Conservation (phyloP, 2,113 vertebrate species). For the Copsychus sechellarum region DNA sequence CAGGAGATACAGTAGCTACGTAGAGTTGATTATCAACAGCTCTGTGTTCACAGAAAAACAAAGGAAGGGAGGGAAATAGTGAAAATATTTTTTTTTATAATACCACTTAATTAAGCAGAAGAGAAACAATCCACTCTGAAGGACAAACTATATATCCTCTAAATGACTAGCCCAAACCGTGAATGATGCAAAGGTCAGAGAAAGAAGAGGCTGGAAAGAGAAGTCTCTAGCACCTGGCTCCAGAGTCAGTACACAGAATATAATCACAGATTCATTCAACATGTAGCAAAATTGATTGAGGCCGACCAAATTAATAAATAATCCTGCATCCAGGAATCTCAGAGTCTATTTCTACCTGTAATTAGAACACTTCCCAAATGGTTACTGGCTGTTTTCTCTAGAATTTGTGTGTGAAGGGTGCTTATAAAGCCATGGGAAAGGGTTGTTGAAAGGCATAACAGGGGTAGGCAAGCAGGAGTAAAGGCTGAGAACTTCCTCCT, state of each 20-base stretch:
- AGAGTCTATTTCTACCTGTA: background rate
- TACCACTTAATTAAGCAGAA: background rate
- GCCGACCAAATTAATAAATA: background rate
- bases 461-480: background rate
- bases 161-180: background rate
- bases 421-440: background rate
- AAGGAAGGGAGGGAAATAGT: background rate
- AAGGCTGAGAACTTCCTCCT: background rate
- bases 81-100: background rate
- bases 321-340: background rate
- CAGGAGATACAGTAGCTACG: conserved; percentile 90
- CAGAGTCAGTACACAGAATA: background rate
- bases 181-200: background rate
- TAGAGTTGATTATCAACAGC: conserved; percentile 95
- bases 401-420: background rate
- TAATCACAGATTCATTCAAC: background rate
- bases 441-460: background rate
- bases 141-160: background rate
- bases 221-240: background rate
- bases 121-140: background rate
- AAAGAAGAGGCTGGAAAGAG: background rate
- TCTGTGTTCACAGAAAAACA: conserved; percentile 64
- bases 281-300: background rate
- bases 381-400: background rate
- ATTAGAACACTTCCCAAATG: background rate